Evolutionary conservation across 2,797 vertebrate genomes (phyloP), one percentile per base, ranked within the genome.

Genomic region (Halcyon chelicuti): DNA sequence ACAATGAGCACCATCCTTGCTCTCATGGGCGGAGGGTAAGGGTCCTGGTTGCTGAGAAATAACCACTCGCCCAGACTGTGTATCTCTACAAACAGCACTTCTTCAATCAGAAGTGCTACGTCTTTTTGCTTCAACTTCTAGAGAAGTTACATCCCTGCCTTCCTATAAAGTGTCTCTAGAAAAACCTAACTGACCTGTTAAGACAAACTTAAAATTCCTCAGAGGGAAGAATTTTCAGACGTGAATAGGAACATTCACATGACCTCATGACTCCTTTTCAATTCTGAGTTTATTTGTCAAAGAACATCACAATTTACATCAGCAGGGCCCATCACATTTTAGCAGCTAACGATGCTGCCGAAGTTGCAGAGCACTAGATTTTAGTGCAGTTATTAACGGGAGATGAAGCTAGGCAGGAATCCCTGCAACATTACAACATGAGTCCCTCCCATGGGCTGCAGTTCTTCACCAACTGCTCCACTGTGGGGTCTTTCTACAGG

Each of bases 151-250:
- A 23, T 68, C n/a, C 39, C 10, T 65, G 21, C 15, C 57, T 66
- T 76, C 47, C 47, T 68, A 76, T 58, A 47, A 76, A 75, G 63
- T 7, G 14, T 47, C 61, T 86, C 67, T 68, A 63, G 58, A 97
- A 97, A 97, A 74, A 77, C 96, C 88, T 96, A 72, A 89, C 1
- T 92, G 94, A 91, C 84, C 77, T 94, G 76, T 94, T 90, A 81
- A 81, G 95, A 79, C 35, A 94, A 75, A 83, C 49, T 86, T 90
- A 47, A 96, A 95, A 74, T 83, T 96, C 79, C 91, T 29, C 65
- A 93, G 46, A 84, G 52, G 70, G 63, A 80, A 35, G 57, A 85
- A 46, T 83, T 87, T 73, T 60, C 60, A 40, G 44, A 80, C 71
- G 55, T 1, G 0, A 35, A 66, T 4, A 82, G 15, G 42, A 68